Percentiles rank a stretch among this genome's conserved stretches.
Evolutionary conservation across 1,140 invertebrate species (phyloP).

Genomic region (Daktulosphaira vitifoliae): DNA sequence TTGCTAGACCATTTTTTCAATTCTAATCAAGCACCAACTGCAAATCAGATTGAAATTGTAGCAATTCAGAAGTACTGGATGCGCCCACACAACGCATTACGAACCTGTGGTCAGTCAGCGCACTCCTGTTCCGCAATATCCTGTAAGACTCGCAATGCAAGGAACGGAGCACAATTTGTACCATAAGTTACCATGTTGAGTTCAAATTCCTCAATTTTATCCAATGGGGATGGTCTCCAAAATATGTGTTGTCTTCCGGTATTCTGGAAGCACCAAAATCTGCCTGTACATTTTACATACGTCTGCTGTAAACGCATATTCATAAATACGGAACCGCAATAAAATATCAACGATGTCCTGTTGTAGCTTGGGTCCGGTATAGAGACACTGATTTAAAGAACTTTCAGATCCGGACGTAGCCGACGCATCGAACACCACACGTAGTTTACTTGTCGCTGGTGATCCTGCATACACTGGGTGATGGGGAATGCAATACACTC

Average conservation of each 20-base stretch:
- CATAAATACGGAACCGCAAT: background rate
- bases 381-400: background rate
- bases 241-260: background rate
- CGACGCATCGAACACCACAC: background rate
- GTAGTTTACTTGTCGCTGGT: background rate
- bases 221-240: background rate
- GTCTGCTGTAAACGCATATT: background rate
- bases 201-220: background rate
- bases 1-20: background rate
- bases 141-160: background rate
- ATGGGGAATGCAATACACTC: background rate
- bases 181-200: background rate
- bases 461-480: background rate
- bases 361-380: constrained; percentile 5
- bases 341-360: background rate
- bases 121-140: background rate
- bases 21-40: background rate
- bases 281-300: too few relatives aligned
- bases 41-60: background rate
- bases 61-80: background rate
- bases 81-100: background rate
- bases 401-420: background rate
- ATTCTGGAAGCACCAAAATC: background rate
- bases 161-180: background rate
- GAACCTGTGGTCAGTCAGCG: background rate